Conservation (phyloP, 2,888 invertebrate species). For the Peribatodes rhomboidaria region DNA sequence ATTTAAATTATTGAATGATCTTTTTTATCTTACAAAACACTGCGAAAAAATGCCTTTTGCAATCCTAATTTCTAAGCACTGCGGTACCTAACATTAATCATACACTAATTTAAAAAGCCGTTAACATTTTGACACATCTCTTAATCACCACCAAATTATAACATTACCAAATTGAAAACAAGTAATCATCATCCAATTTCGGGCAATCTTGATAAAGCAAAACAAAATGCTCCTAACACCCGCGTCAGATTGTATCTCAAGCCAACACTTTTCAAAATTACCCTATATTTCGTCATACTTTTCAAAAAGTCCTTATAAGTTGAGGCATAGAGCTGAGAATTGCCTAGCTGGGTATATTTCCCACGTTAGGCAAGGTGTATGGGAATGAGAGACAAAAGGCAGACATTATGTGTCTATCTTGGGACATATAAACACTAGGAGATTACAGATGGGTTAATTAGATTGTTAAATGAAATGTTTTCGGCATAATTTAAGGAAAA, state of each 20-base stretch:
- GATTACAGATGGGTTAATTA: constrained; percentile 40
- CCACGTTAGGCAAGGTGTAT: constrained; percentile 52
- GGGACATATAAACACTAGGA: constrained; percentile 39
- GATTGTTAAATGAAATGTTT: constrained; percentile 24
- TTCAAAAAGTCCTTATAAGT: constrained; percentile 31
- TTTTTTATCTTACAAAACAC: no score
- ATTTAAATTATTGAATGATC: no score
- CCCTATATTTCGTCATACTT: constrained; percentile 29
- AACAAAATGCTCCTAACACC: constrained; percentile 44
- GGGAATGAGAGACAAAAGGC: constrained; percentile 56
- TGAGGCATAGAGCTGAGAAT: constrained; percentile 44
- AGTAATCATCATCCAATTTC: constrained; percentile 14
- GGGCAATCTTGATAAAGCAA: constrained; percentile 35
- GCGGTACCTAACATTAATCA: no score
- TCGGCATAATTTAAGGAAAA: background rate
- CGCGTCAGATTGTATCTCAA: constrained; percentile 35
- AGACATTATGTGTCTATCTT: constrained; percentile 43
- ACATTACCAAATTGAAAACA: constrained; percentile 8
- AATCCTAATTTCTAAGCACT: no score
- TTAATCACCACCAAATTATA: constrained; percentile 10
- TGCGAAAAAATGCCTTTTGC: no score
- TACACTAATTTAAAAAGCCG: background rate
- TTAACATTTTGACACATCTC: background rate
- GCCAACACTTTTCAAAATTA: constrained; percentile 37
- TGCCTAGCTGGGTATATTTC: constrained; percentile 42